Conservation (phyloP, 2,797 vertebrate genomes). For the Phyllotis vaccarum region DNA sequence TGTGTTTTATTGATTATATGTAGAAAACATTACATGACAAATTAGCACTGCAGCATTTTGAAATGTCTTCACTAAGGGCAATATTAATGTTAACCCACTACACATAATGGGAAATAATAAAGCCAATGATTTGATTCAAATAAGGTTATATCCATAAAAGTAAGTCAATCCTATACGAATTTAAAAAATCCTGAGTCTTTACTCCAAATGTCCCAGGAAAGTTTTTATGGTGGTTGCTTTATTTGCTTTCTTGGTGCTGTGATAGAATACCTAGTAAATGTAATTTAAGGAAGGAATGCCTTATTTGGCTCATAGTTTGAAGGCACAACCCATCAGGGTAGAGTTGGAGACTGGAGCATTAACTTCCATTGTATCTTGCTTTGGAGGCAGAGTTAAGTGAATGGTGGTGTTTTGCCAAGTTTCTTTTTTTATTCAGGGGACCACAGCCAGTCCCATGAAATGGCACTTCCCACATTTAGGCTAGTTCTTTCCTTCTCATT, state of each 20-base stretch:
- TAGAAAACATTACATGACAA: neutral
- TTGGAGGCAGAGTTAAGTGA: neutral
- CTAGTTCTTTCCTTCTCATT: neutral
- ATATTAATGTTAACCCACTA: neutral
- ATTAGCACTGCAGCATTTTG: neutral
- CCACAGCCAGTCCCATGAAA: neutral
- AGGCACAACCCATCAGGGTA: neutral
- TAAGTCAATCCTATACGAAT: neutral
- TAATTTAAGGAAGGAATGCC: neutral
- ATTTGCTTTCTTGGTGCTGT: neutral
- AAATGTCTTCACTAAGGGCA: neutral
- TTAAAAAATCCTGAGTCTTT: neutral
- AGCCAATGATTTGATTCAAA: neutral
- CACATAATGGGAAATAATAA: neutral
- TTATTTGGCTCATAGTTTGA: neutral
- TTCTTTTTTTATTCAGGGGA: neutral
- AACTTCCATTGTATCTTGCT: neutral
- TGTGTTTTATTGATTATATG: constrained; percentile 3
- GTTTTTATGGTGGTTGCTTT: neutral
- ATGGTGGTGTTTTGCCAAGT: neutral
- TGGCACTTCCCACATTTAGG: neutral
- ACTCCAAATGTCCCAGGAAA: neutral
- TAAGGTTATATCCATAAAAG: constrained; percentile 14
- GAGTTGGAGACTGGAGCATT: neutral
- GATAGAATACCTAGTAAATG: neutral